Base-by-base conservation (phyloP, 2,113 vertebrate genomes). In the Labrus mixtus region DNA sequence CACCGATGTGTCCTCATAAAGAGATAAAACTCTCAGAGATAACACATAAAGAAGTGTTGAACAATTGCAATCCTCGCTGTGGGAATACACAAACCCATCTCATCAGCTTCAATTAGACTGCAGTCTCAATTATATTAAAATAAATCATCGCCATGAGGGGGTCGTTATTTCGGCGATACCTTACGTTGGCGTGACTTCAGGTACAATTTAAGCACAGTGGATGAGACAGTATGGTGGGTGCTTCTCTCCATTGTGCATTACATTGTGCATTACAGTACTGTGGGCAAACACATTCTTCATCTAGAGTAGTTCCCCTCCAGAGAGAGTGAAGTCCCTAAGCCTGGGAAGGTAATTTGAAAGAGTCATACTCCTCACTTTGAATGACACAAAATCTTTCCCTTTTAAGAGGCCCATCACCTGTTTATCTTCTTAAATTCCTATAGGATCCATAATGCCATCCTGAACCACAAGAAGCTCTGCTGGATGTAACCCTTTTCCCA, bases 31-130 rank as follows among this genome's bases (percentile, higher is more conserved):
- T n/a, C 0, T 51, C 8, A 6, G 8, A 51, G 48, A 51, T 51
- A 51, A 51, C 48, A 20, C 48, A 51, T 51, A n/a, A 51, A 51
- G 3, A 53, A 45, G 45, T 25, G 41, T 10, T 50, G n/a, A 56
- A 37, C 25, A 29, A 16, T 50, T 37, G 45, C 4, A 76, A 64
- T 55, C 12, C 7, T 56, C 39, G 20, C 9, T 39, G 20, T 9
- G 45, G 43, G 39, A 58, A 39, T 15, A 62, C 20, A 63, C 20
- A 59, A 19, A 39, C 2, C 17, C 10, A 61, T 77, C 22, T 54
- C 68, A 70, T 72, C 17, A 61, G 8, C 20, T 57, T 56, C 45
- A 68, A 60, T 73, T 76, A 76, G 41, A 67, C 20, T 57, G 19
- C 25, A 50, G 33, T 15, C 33, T 57, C 43, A 25, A 9, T 72